These are phyloP conservation scores for Drosophila murphyi DNA, from an alignment of 1,140 invertebrate genomes.

Conservation along the genomic window DNA sequence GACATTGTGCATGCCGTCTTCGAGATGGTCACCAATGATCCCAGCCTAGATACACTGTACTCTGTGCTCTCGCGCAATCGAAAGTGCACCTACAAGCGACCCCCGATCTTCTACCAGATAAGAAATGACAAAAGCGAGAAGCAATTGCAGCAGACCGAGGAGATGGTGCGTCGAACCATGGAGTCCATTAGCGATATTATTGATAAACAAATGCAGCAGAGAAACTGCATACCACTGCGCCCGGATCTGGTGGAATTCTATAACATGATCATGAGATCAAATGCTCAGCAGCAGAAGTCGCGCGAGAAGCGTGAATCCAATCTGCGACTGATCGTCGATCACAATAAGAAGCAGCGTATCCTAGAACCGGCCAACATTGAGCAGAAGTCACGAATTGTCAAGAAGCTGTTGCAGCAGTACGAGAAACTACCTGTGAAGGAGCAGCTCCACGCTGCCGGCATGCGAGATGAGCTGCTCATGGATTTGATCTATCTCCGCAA, in stretches of 20 bases:
- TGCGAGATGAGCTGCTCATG: conserved; percentile 66
- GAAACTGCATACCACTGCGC: conserved; percentile 61
- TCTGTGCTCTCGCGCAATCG: conserved; percentile 58
- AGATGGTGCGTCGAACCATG: conserved; percentile 62
- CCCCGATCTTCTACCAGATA: conserved; percentile 62
- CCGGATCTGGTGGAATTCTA: conserved; percentile 73
- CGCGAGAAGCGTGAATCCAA: conserved; percentile 62
- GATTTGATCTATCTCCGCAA: conserved; percentile 60
- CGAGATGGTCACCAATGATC: conserved; percentile 59
- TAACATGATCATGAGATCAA: conserved; percentile 56
- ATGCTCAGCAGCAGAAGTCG: conserved; percentile 49
- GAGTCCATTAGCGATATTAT: conserved; percentile 67
- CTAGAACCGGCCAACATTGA: conserved; percentile 57
- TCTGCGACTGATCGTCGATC: conserved; percentile 30
- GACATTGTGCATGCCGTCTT: conserved; percentile 61
- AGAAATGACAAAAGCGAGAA: conserved; percentile 48
- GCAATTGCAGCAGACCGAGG: conserved; percentile 50
- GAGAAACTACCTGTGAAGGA: conserved; percentile 64
- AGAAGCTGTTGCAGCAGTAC: conserved; percentile 70
- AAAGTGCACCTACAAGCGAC: background rate
- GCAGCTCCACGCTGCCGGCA: conserved; percentile 34
- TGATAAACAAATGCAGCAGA: conserved; percentile 59
- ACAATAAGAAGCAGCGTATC: conserved; percentile 40
- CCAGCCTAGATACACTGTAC: conserved; percentile 47
- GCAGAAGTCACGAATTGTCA: conserved; percentile 66